A percentile compares a stretch with the other conserved stretches of the same genome.
Conservation (phyloP, 35 echinoderm and acorn worm species). For the Diadema setosum region DNA sequence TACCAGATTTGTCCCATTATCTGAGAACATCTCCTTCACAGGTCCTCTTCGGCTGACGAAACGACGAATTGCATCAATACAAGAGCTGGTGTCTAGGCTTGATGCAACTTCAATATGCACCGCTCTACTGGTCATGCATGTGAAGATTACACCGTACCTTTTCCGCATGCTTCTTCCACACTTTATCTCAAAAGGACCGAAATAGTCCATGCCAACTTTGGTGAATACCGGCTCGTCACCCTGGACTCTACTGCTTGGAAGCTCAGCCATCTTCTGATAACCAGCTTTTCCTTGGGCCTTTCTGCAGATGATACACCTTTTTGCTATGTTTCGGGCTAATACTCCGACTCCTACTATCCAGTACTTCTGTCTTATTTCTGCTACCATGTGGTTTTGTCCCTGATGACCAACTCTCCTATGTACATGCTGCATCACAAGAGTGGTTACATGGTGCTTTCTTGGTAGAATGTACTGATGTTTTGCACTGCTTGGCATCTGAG, state of each 20-base stretch:
- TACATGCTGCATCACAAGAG: neutral
- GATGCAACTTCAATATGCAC: constrained; percentile 66
- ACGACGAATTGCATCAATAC: constrained; percentile 24
- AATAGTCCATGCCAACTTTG: neutral
- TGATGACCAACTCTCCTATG: neutral
- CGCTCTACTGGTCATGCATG: constrained; percentile 50
- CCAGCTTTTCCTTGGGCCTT: neutral
- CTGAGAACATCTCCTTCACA: constrained; percentile 31
- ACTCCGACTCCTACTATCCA: neutral
- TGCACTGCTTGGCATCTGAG: neutral
- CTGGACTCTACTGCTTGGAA: neutral
- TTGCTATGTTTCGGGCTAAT: neutral
- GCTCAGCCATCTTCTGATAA: constrained; percentile 8
- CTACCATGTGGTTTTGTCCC: neutral
- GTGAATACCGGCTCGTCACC: constrained; percentile 7
- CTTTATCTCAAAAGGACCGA: neutral
- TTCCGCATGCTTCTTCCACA: constrained; percentile 10
- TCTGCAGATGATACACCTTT: neutral
- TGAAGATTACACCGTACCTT: constrained; percentile 43
- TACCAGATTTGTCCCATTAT: constrained; percentile 60
- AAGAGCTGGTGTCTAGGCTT: constrained; percentile 45
- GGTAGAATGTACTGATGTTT: constrained; percentile 4
- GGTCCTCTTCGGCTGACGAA: constrained; percentile 16
- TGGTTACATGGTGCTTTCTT: constrained; percentile 40
- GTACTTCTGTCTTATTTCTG: neutral